Base-by-base conservation (phyloP, 2,888 invertebrate genomes). In the Lasius platythorax region DNA sequence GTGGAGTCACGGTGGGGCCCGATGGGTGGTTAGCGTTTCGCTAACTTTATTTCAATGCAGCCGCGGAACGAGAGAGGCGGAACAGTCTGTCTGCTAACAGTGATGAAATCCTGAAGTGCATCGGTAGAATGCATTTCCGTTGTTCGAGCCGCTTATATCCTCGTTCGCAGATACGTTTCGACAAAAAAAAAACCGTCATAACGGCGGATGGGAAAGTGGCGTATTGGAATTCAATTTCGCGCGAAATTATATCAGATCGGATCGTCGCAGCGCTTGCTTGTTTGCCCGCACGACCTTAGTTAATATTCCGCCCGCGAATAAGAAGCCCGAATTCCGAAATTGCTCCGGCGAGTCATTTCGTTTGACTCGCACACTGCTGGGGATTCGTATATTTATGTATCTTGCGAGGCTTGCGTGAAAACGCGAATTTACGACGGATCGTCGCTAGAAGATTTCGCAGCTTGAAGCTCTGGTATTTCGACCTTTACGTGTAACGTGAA, bases 11-110 rank as follows among this genome's bases (percentile, higher is more conserved):
- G 58, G n/a, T 43, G 72, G 72, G 72, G 72, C 18, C 4, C 78
- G 84, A 66, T 76, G 82, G n/a, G 85, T 84, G 85, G 87, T 91
- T 91, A 85, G 73, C 86, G 85, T 88, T 89, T 90, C 85, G 82
- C 86, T 88, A 90, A 91, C 88, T 90, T 88, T 90, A 91, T 91
- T 90, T 88, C 90, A 90, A 91, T 88, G 83, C 86, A 56, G 78
- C 75, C 66, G 28, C 43, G n/a, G 76, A 53, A 53, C 8, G 84
- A 84, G 86, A 46, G 82, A 83, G 81, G 85, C 61, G 84, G 88
- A 75, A 88, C 83, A 37, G 37, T 37, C 37, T 33, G 83, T 88
- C 79, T 87, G 82, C 72, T 58, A 61, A 79, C 70, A 46, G 72
- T 61, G 72, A 79, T 79, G 79, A 79, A 72, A 79, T 79, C 79